Base-by-base conservation (phyloP, 2,888 invertebrate species). In the Xestia c-nigrum region DNA sequence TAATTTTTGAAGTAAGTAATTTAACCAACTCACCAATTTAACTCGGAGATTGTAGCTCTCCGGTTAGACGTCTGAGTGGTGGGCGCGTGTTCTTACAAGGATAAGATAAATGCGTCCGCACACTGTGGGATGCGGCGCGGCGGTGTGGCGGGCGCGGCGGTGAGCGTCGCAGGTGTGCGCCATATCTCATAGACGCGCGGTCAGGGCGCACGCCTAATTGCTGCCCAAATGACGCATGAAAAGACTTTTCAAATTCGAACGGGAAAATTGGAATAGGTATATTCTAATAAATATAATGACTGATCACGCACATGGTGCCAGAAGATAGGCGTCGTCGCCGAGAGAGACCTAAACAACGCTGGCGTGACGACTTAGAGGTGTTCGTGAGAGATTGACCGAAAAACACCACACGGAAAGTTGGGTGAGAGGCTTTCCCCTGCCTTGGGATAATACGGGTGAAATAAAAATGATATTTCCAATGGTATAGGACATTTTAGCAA, bases 101-200 rank as follows among this genome's bases (percentile, higher is more conserved):
- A 79, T 86, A 90, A 93, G 93, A 93, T 93, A 92, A 92, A 93
- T 90, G 89, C 81, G 85, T 65, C 74, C 83, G 83, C 85, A 85
- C 80, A 76, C 71, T 75, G 81, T 55, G 74, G 81, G 81, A 75
- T 80, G 85, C 83, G 90, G 89, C 81, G 72, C 57, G n/a, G 89
- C 31, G 31, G 31, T 31, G 31, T 31, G 31, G 31, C 89, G 79
- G 31, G 31, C 89, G 79, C 59, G 85, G 74, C 47, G 84, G 64
- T 64, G 40, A 43, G 43, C 61, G 85, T 70, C 88, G 89, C 90
- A 91, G 91, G 91, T 91, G 91, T 84, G 84, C 80, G 78, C 84
- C 84, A 84, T 88, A 88, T 85, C 88, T 89, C 88, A 86, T 78
- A 84, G 84, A 65, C 77, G 78, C 83, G 78, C 78, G 83, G 88